phyloP scores from a whole-genome alignment of 2,797 vertebrate genomes.

The Phalanger gymnotis region DNA sequence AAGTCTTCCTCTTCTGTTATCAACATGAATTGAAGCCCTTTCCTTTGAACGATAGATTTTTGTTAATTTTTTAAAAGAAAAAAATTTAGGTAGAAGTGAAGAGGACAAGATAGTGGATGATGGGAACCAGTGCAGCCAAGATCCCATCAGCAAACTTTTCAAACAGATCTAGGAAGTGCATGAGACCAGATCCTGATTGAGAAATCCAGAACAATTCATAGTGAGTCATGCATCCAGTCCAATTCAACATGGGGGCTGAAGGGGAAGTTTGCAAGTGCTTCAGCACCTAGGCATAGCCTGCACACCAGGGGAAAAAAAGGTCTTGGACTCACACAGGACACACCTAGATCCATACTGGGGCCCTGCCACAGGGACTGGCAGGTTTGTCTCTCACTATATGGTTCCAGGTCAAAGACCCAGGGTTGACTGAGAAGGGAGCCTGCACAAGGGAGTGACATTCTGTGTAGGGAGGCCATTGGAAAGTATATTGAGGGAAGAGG shows the following conservation, averaged over 20 bases:
- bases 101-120: no score
- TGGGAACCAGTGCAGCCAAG: no score
- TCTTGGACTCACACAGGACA: neutral
- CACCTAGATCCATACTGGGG: neutral
- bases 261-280: neutral
- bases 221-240: neutral
- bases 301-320: neutral
- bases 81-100: no score
- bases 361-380: neutral
- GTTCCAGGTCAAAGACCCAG: neutral
- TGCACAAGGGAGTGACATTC: neutral
- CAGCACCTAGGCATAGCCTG: neutral
- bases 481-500: neutral
- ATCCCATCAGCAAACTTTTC: no score
- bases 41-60: no score
- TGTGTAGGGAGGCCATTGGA: neutral
- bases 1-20: no score
- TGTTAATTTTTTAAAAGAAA: no score
- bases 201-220: neutral
- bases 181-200: neutral
- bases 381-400: neutral
- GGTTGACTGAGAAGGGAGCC: neutral
- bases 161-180: neutral
- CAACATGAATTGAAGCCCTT: no score
- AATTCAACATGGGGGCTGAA: neutral